phyloP scores from a whole-genome alignment of 2,113 vertebrate species.

The Pteruthius melanotis region DNA sequence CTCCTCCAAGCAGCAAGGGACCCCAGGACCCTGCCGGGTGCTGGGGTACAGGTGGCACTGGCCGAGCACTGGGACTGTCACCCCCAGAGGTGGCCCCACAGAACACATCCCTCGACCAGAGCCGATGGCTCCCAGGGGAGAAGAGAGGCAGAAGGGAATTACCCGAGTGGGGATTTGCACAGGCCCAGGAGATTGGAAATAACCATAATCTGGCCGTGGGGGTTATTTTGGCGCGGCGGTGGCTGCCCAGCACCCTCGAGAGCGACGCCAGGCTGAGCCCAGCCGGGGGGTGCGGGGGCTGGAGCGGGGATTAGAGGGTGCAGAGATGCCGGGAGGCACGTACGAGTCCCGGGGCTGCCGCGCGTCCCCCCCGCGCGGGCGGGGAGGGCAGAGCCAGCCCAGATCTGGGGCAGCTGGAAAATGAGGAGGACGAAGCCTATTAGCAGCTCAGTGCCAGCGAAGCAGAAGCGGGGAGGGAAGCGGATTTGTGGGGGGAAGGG shows the following conservation, averaged over 20 bases:
- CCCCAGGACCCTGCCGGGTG: fast-evolving
- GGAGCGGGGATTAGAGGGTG: constrained; percentile 29
- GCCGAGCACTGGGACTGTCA: background rate
- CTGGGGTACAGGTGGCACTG: background rate
- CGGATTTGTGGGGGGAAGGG: constrained; percentile 36
- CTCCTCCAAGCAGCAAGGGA: background rate
- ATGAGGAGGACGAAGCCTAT: constrained; percentile 60
- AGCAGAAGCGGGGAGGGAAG: constrained; percentile 46
- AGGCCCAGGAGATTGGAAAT: constrained; percentile 27
- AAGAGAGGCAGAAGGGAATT: constrained; percentile 57
- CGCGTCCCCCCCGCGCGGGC: fast-evolving
- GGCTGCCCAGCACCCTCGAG: background rate
- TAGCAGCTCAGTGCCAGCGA: constrained; percentile 57
- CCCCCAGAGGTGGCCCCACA: background rate
- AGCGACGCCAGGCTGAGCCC: background rate
- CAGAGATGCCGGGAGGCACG: constrained; percentile 55
- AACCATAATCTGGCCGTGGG: constrained; percentile 17
- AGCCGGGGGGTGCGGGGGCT: background rate
- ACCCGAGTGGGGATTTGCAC: constrained; percentile 25
- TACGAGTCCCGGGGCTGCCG: constrained; percentile 7
- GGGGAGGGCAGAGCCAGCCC: background rate
- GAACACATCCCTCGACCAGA: fast-evolving
- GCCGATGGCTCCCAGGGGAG: background rate
- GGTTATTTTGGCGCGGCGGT: background rate
- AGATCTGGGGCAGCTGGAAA: constrained; percentile 59